Evolutionary conservation across 2,888 invertebrate genomes (phyloP).

Genomic region (Lottia scabra): DNA sequence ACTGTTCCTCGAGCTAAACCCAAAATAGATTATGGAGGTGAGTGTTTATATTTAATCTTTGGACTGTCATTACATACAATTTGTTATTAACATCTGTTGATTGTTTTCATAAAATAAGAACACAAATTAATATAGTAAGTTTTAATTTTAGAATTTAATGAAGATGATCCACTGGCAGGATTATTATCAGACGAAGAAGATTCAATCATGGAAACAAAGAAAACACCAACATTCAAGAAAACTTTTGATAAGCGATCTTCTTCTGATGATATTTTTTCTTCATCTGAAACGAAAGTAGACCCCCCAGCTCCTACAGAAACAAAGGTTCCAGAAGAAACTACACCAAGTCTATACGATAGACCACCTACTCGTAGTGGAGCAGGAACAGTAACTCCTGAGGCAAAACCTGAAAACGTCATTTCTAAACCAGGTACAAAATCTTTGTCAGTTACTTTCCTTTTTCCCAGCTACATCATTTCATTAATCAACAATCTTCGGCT

Average conservation of each 20-base stretch:
- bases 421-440: conserved; percentile 27
- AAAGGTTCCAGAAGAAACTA: background rate
- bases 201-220: conserved; percentile 25
- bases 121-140: no score
- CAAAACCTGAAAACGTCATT: conserved; percentile 13
- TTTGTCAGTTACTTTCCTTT: background rate
- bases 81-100: no score
- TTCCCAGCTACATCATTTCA: background rate
- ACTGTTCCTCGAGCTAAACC: conserved; percentile 55
- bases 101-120: no score
- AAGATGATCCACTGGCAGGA: conserved; percentile 62
- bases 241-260: background rate
- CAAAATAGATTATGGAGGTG: conserved; percentile 57
- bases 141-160: conserved; percentile 55
- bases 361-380: conserved; percentile 60
- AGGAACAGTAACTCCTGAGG: conserved; percentile 16
- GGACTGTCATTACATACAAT: no score
- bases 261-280: background rate
- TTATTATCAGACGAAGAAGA: conserved; percentile 53
- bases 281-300: background rate
- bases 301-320: background rate
- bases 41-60: background rate
- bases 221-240: conserved; percentile 30
- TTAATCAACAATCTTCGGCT: background rate
- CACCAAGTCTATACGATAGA: conserved; percentile 46